Evolutionary conservation across 1,140 invertebrate genomes (phyloP).

Genomic region (Littorina saxatilis): DNA sequence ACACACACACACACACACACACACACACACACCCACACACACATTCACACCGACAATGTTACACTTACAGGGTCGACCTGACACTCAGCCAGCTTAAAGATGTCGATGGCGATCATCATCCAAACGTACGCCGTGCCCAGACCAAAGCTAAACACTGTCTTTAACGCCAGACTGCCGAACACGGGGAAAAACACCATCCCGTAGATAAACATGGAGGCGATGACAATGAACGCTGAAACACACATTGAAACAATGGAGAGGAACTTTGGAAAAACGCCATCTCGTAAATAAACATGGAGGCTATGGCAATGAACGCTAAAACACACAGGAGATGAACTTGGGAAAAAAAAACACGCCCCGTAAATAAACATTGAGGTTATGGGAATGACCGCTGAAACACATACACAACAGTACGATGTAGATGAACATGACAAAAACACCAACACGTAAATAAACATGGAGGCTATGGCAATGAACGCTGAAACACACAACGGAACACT

Average conservation of each 20-base stretch:
- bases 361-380: background rate
- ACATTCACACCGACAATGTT: too few relatives aligned
- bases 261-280: too few relatives aligned
- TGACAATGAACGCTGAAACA: conserved; percentile 47
- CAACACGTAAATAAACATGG: too few relatives aligned
- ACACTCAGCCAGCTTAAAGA: conserved; percentile 42
- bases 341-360: too few relatives aligned
- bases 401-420: too few relatives aligned
- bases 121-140: conserved; percentile 50
- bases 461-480: background rate
- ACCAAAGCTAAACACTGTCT: conserved; percentile 40
- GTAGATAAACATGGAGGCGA: conserved; percentile 56
- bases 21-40: too few relatives aligned
- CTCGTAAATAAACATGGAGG: too few relatives aligned
- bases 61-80: too few relatives aligned
- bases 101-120: conserved; percentile 40
- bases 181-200: conserved; percentile 56
- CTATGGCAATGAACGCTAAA: background rate
- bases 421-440: background rate
- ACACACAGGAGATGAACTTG: background rate
- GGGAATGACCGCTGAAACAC: background rate
- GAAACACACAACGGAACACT: too few relatives aligned
- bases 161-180: conserved; percentile 50
- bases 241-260: too few relatives aligned
- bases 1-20: too few relatives aligned